Evolutionary conservation across 2,797 vertebrate species (phyloP).

Genomic region (Toxotes lorentzi): DNA sequence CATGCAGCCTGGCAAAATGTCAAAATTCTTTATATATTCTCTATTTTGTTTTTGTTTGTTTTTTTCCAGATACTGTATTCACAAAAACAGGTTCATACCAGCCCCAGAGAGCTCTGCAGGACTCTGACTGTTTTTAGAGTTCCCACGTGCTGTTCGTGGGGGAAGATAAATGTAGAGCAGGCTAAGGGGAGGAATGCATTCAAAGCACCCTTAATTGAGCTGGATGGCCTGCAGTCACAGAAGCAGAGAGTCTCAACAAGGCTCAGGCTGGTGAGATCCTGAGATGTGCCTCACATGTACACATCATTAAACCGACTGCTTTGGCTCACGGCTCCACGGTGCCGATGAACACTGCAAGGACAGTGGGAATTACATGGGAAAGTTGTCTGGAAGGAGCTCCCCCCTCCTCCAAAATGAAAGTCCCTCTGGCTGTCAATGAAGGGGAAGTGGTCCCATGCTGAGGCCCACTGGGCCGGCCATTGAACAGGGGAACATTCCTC

Average conservation of each 20-base stretch:
- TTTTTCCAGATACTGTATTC: conserved; percentile 23
- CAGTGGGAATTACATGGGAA: conserved; percentile 72
- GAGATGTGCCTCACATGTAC: conserved; percentile 72
- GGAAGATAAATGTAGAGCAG: conserved; percentile 70
- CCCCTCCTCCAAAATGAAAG: conserved; percentile 64
- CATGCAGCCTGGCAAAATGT: conserved; percentile 27
- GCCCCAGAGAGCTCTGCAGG: conserved; percentile 33
- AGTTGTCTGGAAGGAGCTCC: conserved; percentile 63
- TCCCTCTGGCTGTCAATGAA: conserved; percentile 75
- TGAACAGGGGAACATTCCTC: conserved; percentile 81
- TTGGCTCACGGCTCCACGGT: conserved; percentile 52
- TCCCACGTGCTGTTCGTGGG: conserved; percentile 71
- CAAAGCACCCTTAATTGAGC: conserved; percentile 77
- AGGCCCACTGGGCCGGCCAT: conserved; percentile 69
- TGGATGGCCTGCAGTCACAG: conserved; percentile 77
- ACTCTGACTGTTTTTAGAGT: conserved; percentile 55
- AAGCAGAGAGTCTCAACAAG: conserved; percentile 65
- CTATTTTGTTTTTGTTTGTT: neutral
- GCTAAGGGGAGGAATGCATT: conserved; percentile 74
- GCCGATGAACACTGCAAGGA: conserved; percentile 50
- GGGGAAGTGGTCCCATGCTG: conserved; percentile 81
- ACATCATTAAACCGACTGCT: conserved; percentile 72
- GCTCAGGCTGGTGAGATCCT: conserved; percentile 52
- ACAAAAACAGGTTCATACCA: conserved; percentile 59
- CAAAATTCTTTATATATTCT: conserved; percentile 30